Conservation (phyloP, 1,140 invertebrate genomes). For the Rhopalosiphum maidis region DNA sequence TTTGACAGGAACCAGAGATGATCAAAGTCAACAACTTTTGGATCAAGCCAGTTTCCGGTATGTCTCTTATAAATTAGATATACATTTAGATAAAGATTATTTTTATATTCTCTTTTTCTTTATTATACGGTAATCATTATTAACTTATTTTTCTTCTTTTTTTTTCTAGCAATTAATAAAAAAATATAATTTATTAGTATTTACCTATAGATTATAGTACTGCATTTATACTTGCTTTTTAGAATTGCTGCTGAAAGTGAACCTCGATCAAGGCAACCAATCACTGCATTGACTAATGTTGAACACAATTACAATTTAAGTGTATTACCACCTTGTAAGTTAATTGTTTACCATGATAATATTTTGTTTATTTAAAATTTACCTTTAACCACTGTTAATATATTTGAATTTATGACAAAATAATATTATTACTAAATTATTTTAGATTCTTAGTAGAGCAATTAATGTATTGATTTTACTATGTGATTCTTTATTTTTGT, state of each 20-base stretch:
- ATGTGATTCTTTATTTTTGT: too few relatives aligned
- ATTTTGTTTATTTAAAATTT: background rate
- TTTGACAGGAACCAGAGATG: slow-evolving; percentile 38
- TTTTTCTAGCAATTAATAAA: background rate
- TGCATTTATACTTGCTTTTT: slow-evolving; percentile 32
- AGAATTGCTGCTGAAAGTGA: slow-evolving; percentile 56
- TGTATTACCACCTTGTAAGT: slow-evolving; percentile 44
- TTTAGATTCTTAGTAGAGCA: background rate
- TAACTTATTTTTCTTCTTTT: background rate
- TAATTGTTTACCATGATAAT: background rate
- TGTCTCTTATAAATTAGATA: background rate
- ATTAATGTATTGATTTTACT: too few relatives aligned
- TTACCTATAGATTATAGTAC: background rate
- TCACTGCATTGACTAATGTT: slow-evolving; percentile 48
- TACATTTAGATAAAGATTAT: background rate
- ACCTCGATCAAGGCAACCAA: slow-evolving; percentile 54
- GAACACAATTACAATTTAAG: slow-evolving; percentile 41
- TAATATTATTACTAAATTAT: background rate
- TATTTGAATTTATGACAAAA: background rate
- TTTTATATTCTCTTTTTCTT: background rate
- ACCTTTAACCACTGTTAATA: background rate
- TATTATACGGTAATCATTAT: background rate
- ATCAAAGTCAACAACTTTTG: slow-evolving; percentile 46
- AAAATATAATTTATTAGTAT: background rate
- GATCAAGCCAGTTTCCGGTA: slow-evolving; percentile 45